These are phyloP conservation scores for Unio pictorum DNA, from an alignment of 2,888 invertebrate genomes.

Conservation along the genomic window DNA sequence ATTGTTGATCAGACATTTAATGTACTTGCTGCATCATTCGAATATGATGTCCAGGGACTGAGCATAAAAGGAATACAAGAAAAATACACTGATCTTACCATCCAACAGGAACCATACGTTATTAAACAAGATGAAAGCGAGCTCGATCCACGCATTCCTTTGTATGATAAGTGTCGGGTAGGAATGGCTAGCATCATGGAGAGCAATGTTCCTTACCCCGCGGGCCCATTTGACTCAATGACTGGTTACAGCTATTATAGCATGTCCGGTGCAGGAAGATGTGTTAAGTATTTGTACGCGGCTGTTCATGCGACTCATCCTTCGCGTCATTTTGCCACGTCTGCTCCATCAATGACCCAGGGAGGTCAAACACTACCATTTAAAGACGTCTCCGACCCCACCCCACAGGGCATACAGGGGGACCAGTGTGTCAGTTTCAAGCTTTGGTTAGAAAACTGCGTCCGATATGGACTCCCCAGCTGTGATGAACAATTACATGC, in stretches of 20 bases:
- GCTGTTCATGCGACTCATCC: constrained; percentile 18
- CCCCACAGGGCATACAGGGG: constrained; percentile 64
- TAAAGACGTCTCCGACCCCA: constrained; percentile 24
- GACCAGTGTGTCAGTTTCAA: constrained; percentile 60
- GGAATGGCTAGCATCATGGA: constrained; percentile 21
- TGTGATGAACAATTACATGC: constrained; percentile 57
- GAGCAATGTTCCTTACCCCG: constrained; percentile 21
- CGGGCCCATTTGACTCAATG: not conserved
- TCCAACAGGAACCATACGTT: not conserved
- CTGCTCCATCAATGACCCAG: constrained; percentile 2
- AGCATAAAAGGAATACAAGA: constrained; percentile 23
- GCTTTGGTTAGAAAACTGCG: constrained; percentile 65
- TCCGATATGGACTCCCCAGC: constrained; percentile 52
- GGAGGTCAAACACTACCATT: constrained; percentile 16
- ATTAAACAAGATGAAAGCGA: not conserved
- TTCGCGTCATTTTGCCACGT: constrained; percentile 20
- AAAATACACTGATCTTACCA: constrained; percentile 6
- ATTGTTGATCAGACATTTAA: constrained; percentile 3
- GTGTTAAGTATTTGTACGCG: constrained; percentile 21
- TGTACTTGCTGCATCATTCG: constrained; percentile 15
- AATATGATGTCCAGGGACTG: constrained; percentile 20
- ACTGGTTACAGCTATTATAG: constrained; percentile 20
- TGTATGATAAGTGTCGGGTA: constrained; percentile 22
- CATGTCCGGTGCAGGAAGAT: constrained; percentile 22
- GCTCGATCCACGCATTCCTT: constrained; percentile 14